Evolutionary conservation across 2,888 invertebrate genomes (phyloP), one percentile per base, ranked within the genome.

Genomic region (Nemoura dubitans): DNA sequence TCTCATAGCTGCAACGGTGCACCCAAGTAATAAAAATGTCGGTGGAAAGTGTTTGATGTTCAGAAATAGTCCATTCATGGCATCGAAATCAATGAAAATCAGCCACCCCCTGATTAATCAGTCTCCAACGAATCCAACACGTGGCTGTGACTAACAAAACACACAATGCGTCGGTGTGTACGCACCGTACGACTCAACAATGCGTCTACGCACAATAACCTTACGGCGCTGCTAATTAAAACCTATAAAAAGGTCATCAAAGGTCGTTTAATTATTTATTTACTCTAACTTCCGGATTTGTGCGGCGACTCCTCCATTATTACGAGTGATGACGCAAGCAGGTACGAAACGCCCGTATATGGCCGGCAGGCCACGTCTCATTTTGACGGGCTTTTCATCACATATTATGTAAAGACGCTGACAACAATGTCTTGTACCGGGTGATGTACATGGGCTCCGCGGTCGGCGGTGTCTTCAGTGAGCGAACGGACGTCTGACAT

Each of bases 201-300:
- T 21, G 14, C 1, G 16, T 59, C 59, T 21, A 59, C 59, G 59
- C 59, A 59, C 59, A 59, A 59, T 59, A 59, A 59, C 59, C 59
- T 21, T 59, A 7, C 59, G 59, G 36, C 36, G 10, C 36, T 10
- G 59, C 59, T 59, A 59, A 59, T 59, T 59, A 59, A 59, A 59
- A 59, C 59, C 59, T 7, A 59, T 59, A 59, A 59, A 59, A 59
- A 59, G 59, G 59, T 59, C 59, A 59, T 59, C 59, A 59, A 21
- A 59, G 59, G 59, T 59, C 59, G 59, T 59, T 59, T 59, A 59
- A 59, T 59, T 59, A 59, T 59, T 59, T 59, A 59, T 59, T 59
- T 59, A 59, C 59, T 59, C 59, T 59, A 59, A 59, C 59, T 59
- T 59, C 59, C 59, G 59, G 59, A 59, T 59, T 59, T 59, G 16